Evolutionary conservation across 2,888 invertebrate species (phyloP).

Genomic region (Tenthredo livida): DNA sequence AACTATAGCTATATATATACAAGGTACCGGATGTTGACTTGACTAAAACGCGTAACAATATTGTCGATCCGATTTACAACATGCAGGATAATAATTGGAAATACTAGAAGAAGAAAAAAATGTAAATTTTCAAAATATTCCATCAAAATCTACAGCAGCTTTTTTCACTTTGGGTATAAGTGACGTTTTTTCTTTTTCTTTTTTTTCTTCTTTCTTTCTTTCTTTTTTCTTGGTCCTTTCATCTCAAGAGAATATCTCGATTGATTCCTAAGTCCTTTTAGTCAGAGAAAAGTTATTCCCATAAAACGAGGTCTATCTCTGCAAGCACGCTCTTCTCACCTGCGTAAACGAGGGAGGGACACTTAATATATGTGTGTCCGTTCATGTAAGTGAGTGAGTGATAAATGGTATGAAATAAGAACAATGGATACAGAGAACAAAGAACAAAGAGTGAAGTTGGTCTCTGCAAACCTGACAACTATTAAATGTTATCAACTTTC

Average conservation of each 20-base stretch:
- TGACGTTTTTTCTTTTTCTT: not conserved
- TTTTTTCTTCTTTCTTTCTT: not conserved
- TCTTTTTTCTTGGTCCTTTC: not conserved
- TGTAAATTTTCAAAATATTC: not conserved
- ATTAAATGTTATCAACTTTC: slow-evolving; percentile 48
- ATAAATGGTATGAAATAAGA: slow-evolving; percentile 27
- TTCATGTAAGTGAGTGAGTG: not conserved
- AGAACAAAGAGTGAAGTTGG: slow-evolving; percentile 41
- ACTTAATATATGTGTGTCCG: not conserved
- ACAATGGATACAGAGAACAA: slow-evolving; percentile 31
- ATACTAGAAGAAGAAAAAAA: not conserved
- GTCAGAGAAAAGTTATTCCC: not conserved
- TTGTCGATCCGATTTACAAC: not conserved
- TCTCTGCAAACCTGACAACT: slow-evolving; percentile 21
- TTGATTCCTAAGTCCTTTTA: slow-evolving; percentile 8
- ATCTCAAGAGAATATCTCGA: not conserved
- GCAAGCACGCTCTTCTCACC: not conserved
- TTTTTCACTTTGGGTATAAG: not conserved
- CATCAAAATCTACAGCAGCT: not conserved
- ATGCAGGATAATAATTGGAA: not conserved
- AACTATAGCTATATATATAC: not conserved
- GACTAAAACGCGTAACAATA: not conserved
- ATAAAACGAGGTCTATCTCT: slow-evolving; percentile 32
- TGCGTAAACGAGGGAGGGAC: not conserved
- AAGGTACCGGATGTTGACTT: slow-evolving; percentile 19